Evolutionary conservation across 2,113 vertebrate species (phyloP), one percentile per base, ranked within the genome.

Genomic region (Okapia johnstoni): DNA sequence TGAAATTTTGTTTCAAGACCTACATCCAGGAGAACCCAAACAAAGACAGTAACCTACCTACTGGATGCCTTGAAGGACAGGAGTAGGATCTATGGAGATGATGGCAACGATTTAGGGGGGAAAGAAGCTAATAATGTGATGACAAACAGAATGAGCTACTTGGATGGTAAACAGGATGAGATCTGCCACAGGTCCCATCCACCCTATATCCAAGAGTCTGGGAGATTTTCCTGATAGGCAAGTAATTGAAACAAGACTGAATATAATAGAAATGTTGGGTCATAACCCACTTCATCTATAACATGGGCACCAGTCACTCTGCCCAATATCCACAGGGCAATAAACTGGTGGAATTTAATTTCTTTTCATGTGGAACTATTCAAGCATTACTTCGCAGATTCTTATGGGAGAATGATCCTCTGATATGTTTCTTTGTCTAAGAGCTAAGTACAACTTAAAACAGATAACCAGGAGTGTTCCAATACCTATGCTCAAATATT

Each of bases 401-500:
- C 85, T 92, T 80, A 89, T 77, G 83, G 19, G 50, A 73, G 86
- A 94, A 77, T 55, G 52, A 55, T 86, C 73, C n/a, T 96, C n/a
- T 77, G 61, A 89, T 91, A 92, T 81, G 40, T 26, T 86, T 88
- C 76, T 97, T 92, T 79, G 36, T 80, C 83, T 80, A 93, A 95
- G 43, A 77, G 30, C 77, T 91, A 94, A 96, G 30, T 84, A 54
- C 21, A 92, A 92, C 33, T 92, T 92, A 25, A 21, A 92, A 87
- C 97, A 97, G 91, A 85, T 93, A 95, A 93, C 33, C 48, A 88
- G 70, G n/a, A 58, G 48, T 90, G 63, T 89, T 91, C 83, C 50
- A 92, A 93, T 79, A 80, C 55, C 77, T 91, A 58, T 79, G 77
- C 60, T 80, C 70, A 95, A 92, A 95, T 97, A 93, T 92, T 96